A percentile compares a stretch with the other conserved stretches of the same genome.
These are phyloP conservation scores for Ametastegia equiseti DNA, from an alignment of 2,888 invertebrate species.

Conservation along the genomic window DNA sequence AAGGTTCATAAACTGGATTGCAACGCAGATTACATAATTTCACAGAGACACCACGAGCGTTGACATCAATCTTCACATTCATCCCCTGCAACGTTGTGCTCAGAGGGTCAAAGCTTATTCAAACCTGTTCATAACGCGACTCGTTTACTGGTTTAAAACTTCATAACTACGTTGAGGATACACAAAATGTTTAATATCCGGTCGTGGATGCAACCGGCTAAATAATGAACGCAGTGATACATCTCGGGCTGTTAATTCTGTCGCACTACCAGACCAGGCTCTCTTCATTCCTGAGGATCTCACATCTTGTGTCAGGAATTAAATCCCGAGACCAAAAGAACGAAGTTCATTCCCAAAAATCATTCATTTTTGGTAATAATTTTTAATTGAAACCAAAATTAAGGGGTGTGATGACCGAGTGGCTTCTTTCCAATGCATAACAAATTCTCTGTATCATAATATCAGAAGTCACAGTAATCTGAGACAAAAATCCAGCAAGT, in stretches of 20 bases:
- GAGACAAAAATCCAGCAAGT: too few relatives aligned
- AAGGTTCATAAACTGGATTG: neutral
- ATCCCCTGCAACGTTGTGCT: neutral
- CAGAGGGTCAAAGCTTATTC: neutral
- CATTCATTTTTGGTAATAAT: too few relatives aligned
- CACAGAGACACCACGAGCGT: neutral
- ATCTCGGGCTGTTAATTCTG: neutral
- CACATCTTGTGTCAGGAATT: too few relatives aligned
- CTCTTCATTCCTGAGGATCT: neutral
- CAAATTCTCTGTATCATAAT: too few relatives aligned
- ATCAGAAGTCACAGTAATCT: too few relatives aligned
- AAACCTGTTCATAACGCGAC: neutral
- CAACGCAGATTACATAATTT: neutral
- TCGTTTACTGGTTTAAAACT: constrained; percentile 40
- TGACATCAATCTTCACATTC: neutral
- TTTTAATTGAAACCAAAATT: too few relatives aligned
- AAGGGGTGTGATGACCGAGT: too few relatives aligned
- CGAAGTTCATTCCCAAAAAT: neutral
- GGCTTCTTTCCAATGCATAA: too few relatives aligned
- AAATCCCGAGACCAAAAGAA: neutral
- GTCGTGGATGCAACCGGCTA: constrained; percentile 42
- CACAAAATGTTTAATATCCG: constrained; percentile 59
- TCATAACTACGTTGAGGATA: constrained; percentile 50
- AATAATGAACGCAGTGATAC: constrained; percentile 51
- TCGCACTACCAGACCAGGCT: neutral